Conservation (phyloP, 2,797 vertebrate genomes). For the Chrysocyon brachyurus region DNA sequence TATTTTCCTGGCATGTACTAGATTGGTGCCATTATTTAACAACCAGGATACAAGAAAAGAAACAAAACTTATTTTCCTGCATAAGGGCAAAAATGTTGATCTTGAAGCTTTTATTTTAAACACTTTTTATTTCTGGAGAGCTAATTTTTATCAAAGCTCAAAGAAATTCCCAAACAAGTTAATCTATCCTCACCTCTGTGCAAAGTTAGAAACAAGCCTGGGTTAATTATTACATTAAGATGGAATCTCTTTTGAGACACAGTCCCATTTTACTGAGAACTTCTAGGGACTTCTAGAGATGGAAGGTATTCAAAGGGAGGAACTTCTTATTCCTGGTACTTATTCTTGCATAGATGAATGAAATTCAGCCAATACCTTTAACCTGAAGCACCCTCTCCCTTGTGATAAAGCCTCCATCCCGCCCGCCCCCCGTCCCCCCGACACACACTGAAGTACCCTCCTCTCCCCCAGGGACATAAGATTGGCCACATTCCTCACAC, state of each 20-base stretch:
- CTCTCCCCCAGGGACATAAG: background rate
- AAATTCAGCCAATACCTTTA: background rate
- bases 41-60: background rate
- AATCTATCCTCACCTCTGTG: background rate
- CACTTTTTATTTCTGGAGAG: background rate
- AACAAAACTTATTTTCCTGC: background rate
- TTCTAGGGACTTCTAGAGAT: background rate
- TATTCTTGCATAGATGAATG: accelerated
- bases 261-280: background rate
- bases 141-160: background rate
- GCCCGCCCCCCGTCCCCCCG: background rate
- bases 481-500: no score
- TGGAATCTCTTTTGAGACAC: background rate
- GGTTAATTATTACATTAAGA: background rate
- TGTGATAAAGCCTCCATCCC: no score
- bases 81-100: background rate
- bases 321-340: background rate
- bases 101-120: constrained; percentile 14
- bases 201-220: background rate
- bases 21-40: constrained; percentile 53
- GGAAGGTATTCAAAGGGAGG: background rate
- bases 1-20: background rate
- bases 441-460: background rate
- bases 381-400: background rate
- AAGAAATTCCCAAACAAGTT: background rate